A percentile compares a stretch with the other conserved stretches of the same genome.
Conservation (phyloP, 2,797 vertebrate species). For the Hephaestus fuliginosus region DNA sequence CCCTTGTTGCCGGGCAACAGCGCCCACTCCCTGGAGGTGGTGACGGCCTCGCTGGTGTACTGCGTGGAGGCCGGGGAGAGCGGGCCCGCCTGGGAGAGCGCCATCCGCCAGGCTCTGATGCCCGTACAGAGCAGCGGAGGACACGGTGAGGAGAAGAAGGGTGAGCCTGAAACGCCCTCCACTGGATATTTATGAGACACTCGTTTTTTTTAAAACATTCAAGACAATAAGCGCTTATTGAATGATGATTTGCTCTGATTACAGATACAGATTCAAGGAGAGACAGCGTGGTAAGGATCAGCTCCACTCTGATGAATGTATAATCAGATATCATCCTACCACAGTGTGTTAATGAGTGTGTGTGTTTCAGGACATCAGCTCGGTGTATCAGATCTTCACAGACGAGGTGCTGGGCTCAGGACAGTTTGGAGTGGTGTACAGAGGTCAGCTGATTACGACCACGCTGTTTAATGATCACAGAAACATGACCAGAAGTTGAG, state of each 20-base stretch:
- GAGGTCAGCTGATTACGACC: conserved; percentile 61
- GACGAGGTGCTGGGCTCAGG: conserved; percentile 87
- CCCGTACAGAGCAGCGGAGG: conserved; percentile 72
- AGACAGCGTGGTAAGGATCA: conserved; percentile 57
- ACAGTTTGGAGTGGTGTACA: conserved; percentile 87
- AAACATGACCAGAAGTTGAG: not conserved
- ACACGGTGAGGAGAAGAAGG: conserved; percentile 12
- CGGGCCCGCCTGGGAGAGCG: conserved; percentile 75
- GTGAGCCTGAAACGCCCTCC: conserved; percentile 22
- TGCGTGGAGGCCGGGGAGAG: conserved; percentile 72
- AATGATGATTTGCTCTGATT: conserved; percentile 8
- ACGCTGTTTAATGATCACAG: not conserved
- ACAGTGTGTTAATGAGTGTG: conserved; percentile 1
- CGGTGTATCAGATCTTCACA: conserved; percentile 85
- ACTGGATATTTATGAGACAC: not conserved
- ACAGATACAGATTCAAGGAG: conserved; percentile 30
- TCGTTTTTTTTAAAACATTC: no score
- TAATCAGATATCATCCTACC: not conserved
- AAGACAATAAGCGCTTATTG: not conserved
- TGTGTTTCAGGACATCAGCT: conserved; percentile 82
- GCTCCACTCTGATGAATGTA: not conserved
- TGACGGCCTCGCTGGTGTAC: conserved; percentile 79
- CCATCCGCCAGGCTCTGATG: conserved; percentile 83
- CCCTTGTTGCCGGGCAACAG: conserved; percentile 24
- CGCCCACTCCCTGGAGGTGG: conserved; percentile 81